Evolutionary conservation across 2,113 vertebrate genomes (phyloP), one percentile per base, ranked within the genome.

Genomic region (Anolis carolinensis): DNA sequence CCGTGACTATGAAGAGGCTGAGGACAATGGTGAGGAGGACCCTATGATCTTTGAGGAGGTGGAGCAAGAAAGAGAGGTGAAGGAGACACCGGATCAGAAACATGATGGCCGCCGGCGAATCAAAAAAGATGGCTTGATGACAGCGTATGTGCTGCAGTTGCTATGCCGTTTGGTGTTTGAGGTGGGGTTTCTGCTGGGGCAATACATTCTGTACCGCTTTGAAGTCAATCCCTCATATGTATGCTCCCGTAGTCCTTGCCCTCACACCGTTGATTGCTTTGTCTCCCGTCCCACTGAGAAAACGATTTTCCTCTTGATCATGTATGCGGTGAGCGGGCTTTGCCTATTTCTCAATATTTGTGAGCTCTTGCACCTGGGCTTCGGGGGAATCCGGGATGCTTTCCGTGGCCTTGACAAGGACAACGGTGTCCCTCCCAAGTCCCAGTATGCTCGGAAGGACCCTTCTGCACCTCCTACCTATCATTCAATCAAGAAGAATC

Each of bases 271-370:
- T 21, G 97, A 98, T 91, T 98, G 98, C 94, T 98, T 98, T 1
- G 96, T 98, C 87, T 98, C 98, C 20, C 96, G 98, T 21, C 98
- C 98, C 87, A 98, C 98, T 0, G 98, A 98, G 94, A 98, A 98
- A 92, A 97, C 97, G 30, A 97, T 98, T 91, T 98, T 98, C 93
- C 95, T 98, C 63, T 92, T 97, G 77, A 92, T 98, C 90, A 98
- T 98, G 98, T 98, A 98, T 0, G 96, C 97, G 0, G 97, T 98
- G 83, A 98, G 97, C 0, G 94, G 95, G 75, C 97, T 98, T 89
- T 98, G 98, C 93, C 96, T 98, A 79, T 87, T 97, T 78, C 97
- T 98, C 87, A 98, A 97, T 55, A 0, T 97, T 78, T 95, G 97
- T 0, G 98, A 98, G 93, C 97, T 98, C 3, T 7, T 97, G 78